A percentile compares a stretch with the other conserved stretches of the same genome.
These are phyloP conservation scores for Holothuria scabra DNA, from an alignment of 53 echinoderm and acorn worm species.

Conservation along the genomic window DNA sequence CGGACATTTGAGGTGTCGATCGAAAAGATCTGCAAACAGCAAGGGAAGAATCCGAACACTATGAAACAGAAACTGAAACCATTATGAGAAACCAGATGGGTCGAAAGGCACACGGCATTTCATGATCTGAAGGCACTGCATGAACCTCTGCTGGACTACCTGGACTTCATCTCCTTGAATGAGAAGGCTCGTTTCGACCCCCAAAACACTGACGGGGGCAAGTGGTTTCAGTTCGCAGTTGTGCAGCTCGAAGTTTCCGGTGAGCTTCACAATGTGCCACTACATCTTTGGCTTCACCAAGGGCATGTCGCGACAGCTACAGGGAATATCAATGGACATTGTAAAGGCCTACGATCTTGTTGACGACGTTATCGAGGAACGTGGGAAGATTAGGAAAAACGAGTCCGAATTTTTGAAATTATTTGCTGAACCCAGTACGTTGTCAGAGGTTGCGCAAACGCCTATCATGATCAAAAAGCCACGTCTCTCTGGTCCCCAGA, in stretches of 20 bases:
- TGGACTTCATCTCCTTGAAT: conserved; percentile 19
- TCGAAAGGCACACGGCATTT: conserved; percentile 56
- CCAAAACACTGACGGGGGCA: conserved; percentile 22
- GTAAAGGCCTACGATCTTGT: conserved; percentile 31
- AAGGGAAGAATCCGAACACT: not conserved
- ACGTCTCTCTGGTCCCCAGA: conserved; percentile 16
- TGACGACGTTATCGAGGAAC: conserved; percentile 35
- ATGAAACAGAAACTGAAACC: conserved; percentile 35
- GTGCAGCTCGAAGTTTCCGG: conserved; percentile 11
- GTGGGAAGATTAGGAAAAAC: conserved; percentile 22
- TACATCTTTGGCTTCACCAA: conserved; percentile 45
- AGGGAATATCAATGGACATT: conserved; percentile 32
- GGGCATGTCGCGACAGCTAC: conserved; percentile 18
- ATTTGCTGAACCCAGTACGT: conserved; percentile 12
- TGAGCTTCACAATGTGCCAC: not conserved
- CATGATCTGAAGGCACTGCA: conserved; percentile 56
- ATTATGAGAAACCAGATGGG: conserved; percentile 60
- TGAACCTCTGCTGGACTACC: conserved; percentile 50
- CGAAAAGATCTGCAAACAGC: conserved; percentile 21
- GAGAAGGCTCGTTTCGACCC: conserved; percentile 17
- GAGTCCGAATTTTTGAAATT: conserved; percentile 37
- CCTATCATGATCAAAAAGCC: not conserved
- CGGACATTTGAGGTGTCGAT: conserved; percentile 20
- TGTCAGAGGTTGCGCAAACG: conserved; percentile 20
- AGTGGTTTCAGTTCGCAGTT: conserved; percentile 7